A percentile compares a stretch with the other conserved stretches of the same genome.
Evolutionary conservation across 2,888 invertebrate species (phyloP).

Genomic region (Stenodema calcarata): DNA sequence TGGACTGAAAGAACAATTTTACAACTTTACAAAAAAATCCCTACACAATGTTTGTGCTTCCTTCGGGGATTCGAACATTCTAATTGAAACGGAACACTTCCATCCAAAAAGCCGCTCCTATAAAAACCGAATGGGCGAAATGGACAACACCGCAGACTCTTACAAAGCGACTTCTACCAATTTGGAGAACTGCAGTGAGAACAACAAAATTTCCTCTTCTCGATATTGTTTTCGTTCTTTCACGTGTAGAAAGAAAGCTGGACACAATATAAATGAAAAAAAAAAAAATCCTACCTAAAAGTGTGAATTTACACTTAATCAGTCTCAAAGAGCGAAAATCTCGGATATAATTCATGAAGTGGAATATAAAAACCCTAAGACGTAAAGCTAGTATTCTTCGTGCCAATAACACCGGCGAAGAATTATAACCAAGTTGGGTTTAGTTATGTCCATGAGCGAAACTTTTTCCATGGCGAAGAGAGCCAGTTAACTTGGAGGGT

Average conservation of each 20-base stretch:
- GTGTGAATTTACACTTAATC: conserved; percentile 32
- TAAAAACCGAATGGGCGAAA: not conserved
- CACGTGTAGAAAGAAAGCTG: not conserved
- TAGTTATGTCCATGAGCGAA: not conserved
- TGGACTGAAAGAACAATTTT: conserved; percentile 43
- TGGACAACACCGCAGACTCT: not conserved
- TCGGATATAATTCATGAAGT: conserved; percentile 5
- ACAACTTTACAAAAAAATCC: conserved; percentile 26
- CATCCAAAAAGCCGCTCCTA: not conserved
- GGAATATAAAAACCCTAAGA: conserved; percentile 15
- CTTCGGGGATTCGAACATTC: not conserved
- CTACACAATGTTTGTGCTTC: conserved; percentile 43
- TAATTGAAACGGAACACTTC: not conserved
- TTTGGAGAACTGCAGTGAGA: not conserved
- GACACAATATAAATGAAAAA: not conserved
- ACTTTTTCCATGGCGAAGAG: conserved; percentile 3
- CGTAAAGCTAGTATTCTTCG: not conserved
- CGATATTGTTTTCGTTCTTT: not conserved
- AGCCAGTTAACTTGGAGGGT: conserved; percentile 38
- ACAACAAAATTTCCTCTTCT: not conserved
- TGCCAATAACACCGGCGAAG: not conserved
- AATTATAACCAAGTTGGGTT: not conserved
- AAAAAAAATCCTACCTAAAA: not conserved
- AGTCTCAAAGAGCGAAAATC: conserved; percentile 40
- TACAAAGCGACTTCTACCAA: not conserved